Percentiles rank a stretch among this genome's conserved stretches.
phyloP scores from a whole-genome alignment of 1,140 invertebrate genomes.

The Solenopsis invicta region DNA sequence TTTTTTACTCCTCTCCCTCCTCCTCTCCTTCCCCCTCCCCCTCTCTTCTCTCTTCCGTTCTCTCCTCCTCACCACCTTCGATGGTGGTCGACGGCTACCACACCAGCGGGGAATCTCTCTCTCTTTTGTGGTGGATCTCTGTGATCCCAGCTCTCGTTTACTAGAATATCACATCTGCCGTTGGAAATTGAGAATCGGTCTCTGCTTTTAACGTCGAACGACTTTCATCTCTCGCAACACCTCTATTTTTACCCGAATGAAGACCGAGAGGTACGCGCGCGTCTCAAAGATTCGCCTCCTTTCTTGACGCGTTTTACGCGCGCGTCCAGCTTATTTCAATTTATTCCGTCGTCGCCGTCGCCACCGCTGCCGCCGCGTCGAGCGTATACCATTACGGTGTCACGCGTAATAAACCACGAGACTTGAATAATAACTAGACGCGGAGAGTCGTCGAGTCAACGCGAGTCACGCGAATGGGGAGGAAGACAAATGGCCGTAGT shows the following conservation, averaged over 20 bases:
- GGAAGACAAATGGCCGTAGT: slow-evolving; percentile 51
- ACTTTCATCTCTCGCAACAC: slow-evolving; percentile 25
- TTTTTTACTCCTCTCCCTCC: no score
- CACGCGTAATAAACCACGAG: slow-evolving; percentile 60
- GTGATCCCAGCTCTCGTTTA: slow-evolving; percentile 64
- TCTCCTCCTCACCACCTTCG: slow-evolving; percentile 21
- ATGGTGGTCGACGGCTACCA: neutral
- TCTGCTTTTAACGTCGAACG: slow-evolving; percentile 46
- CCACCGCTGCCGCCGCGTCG: neutral
- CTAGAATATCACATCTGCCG: slow-evolving; percentile 66
- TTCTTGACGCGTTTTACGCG: neutral
- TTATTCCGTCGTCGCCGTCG: slow-evolving; percentile 27
- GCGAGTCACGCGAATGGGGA: slow-evolving; percentile 48
- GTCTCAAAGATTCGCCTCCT: neutral
- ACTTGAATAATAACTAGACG: slow-evolving; percentile 63
- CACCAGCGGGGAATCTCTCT: slow-evolving; percentile 29
- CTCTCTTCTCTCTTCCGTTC: slow-evolving; percentile 31
- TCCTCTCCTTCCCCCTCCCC: neutral
- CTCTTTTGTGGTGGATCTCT: slow-evolving; percentile 43
- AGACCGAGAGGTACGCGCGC: neutral
- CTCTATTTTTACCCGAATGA: slow-evolving; percentile 36
- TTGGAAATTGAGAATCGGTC: slow-evolving; percentile 68
- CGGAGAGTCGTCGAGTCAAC: slow-evolving; percentile 59
- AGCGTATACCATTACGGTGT: slow-evolving; percentile 44
- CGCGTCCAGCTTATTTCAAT: slow-evolving; percentile 54